A percentile compares a stretch with the other conserved stretches of the same genome.
Conservation (phyloP, 1,140 invertebrate genomes). For the Oedothorax gibbosus region DNA sequence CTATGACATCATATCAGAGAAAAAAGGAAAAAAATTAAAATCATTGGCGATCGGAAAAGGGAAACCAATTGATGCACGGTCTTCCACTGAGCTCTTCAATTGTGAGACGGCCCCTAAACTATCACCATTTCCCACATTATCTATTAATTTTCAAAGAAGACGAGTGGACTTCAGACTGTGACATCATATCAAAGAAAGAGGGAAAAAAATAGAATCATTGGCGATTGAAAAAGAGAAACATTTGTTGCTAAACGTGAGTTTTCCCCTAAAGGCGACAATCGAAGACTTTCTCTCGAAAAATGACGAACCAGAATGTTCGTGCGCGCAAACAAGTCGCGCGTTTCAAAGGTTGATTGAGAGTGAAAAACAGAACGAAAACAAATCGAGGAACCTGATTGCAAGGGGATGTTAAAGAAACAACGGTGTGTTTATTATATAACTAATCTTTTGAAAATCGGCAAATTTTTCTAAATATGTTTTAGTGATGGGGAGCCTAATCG, state of each 20-base stretch:
- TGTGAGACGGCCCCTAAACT: background rate
- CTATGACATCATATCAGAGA: background rate
- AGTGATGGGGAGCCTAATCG: no score
- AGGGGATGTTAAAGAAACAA: no score
- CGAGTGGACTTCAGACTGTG: slow-evolving; percentile 35
- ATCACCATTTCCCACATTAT: slow-evolving; percentile 1
- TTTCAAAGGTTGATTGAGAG: slow-evolving; percentile 25
- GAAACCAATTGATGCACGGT: background rate
- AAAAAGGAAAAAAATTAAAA: no score
- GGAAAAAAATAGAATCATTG: no score
- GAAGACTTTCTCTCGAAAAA: background rate
- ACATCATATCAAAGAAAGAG: no score
- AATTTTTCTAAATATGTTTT: no score
- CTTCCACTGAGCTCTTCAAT: background rate
- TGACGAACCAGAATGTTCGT: slow-evolving; percentile 38
- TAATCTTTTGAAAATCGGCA: no score
- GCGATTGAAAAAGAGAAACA: background rate
- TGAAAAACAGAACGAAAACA: slow-evolving; percentile 47
- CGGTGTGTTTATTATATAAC: no score
- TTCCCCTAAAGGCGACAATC: background rate
- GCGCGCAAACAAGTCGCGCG: slow-evolving; percentile 29
- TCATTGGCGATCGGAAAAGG: background rate
- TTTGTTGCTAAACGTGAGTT: slow-evolving; percentile 40
- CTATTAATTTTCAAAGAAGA: slow-evolving; percentile 25
- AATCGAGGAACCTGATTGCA: no score